Evolutionary conservation across 1,140 invertebrate species (phyloP), one percentile per base, ranked within the genome.

Genomic region (Solen grandis): DNA sequence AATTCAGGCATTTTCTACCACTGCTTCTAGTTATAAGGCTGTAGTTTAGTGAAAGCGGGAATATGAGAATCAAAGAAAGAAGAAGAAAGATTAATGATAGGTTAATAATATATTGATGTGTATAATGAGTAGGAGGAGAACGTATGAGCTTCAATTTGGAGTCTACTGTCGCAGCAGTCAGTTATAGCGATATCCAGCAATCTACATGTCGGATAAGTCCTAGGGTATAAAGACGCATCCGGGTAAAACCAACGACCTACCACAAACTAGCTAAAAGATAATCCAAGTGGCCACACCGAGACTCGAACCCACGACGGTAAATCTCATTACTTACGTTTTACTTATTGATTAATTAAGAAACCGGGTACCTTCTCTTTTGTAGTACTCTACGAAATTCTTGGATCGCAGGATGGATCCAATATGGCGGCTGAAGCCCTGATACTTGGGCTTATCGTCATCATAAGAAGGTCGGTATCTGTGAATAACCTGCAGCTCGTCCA

Each of bases 391-490:
- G 55, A 79, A 79, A 31, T 70, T 59, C 31, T 79, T 70, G 0
- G 76, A 70, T 16, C 70, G 60, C 35, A 79, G 55, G 27, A 79
- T 70, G 0, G 76, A 69, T 2, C 76, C 76, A 13, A 79, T 66
- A 22, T 79, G 76, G 10, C 76, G 65, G 25, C 76, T 79, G 36
- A 69, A 79, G 31, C 76, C 76, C 31, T 79, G 76, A 27, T 70
- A 79, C 22, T 60, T 69, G 19, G 76, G 65, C 36, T 79, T 46
- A 22, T 68, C 22, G n/a, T 66, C 22, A 14, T 46, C 22, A 35
- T 60, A 36, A 4, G 65, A 25, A 1, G 76, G 76, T 33, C 76
- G 52, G 33, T 79, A 70, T 29, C 76, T 65, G 36, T 79, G 76
- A 31, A 79, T 79, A 0, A 79, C 65, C 36, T 79, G 76, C 16